Conservation (phyloP, 2,113 vertebrate genomes). For the Carassius auratus region DNA sequence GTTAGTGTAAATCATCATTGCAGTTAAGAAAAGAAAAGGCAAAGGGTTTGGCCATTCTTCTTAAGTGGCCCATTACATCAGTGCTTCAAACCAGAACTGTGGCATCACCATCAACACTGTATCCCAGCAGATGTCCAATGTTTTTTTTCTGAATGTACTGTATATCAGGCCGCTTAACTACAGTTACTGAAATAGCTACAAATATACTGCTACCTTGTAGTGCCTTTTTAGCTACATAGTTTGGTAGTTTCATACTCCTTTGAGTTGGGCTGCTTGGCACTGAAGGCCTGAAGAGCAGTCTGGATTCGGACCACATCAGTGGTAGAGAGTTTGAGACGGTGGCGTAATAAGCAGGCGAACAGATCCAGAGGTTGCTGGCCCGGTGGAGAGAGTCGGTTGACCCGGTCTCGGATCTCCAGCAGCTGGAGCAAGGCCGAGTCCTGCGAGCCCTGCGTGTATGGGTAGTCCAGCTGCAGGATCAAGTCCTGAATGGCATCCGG, state of each 20-base stretch:
- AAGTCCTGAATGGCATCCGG: slow-evolving; percentile 82
- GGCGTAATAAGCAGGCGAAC: slow-evolving; percentile 80
- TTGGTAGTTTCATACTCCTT: slow-evolving; percentile 84
- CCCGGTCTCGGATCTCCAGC: slow-evolving; percentile 81
- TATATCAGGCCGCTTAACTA: slow-evolving; percentile 56
- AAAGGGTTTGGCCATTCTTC: slow-evolving; percentile 62
- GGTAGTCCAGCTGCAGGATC: slow-evolving; percentile 82
- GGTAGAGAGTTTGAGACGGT: slow-evolving; percentile 79
- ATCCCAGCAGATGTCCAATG: slow-evolving; percentile 60
- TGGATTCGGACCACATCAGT: slow-evolving; percentile 80
- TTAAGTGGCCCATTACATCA: slow-evolving; percentile 69
- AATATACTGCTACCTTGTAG: slow-evolving; percentile 26
- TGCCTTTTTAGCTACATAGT: slow-evolving; percentile 80
- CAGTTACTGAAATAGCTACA: slow-evolving; percentile 56
- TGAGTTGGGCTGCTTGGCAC: slow-evolving; percentile 78
- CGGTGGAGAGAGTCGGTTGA: slow-evolving; percentile 80
- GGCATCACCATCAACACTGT: slow-evolving; percentile 57
- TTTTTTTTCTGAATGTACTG: slow-evolving; percentile 58
- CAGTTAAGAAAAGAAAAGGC: slow-evolving; percentile 49
- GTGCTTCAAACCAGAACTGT: slow-evolving; percentile 55
- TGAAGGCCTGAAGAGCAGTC: slow-evolving; percentile 80
- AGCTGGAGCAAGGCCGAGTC: slow-evolving; percentile 82
- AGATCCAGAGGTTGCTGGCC: slow-evolving; percentile 79
- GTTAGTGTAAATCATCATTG: slow-evolving; percentile 31
- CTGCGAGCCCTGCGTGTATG: slow-evolving; percentile 82